phyloP scores from a whole-genome alignment of 2,113 vertebrate species.

The Myiopsitta monachus region DNA sequence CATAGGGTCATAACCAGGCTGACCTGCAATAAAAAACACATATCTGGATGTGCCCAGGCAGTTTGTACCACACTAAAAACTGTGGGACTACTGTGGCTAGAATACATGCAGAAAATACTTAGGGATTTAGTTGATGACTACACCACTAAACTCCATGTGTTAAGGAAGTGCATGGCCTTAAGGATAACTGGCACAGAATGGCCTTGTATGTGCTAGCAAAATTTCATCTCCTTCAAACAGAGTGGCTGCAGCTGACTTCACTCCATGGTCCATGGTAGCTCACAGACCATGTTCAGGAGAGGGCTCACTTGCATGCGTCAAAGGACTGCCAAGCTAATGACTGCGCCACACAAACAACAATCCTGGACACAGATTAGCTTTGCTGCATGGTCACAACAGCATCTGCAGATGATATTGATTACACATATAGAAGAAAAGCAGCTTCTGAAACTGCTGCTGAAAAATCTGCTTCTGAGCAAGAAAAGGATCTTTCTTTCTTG shows the following conservation, averaged over 20 bases:
- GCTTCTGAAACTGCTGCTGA: not conserved
- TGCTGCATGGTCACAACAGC: not conserved
- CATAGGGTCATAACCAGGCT: not conserved
- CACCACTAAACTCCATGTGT: not conserved
- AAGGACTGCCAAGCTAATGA: not conserved
- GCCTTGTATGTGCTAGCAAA: not conserved
- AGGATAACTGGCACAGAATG: too few relatives aligned
- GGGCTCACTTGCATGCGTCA: not conserved
- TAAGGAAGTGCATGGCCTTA: not conserved
- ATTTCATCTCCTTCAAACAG: not conserved
- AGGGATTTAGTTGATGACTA: not conserved
- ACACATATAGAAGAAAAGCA: not conserved
- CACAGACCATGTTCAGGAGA: not conserved
- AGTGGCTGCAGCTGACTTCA: not conserved
- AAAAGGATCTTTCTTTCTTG: not conserved
- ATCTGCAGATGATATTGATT: not conserved
- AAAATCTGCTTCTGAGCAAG: not conserved
- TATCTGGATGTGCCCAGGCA: not conserved
- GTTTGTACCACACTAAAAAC: not conserved
- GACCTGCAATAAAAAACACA: not conserved
- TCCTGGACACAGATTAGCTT: not conserved
- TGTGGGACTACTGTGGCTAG: not conserved
- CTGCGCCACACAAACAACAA: not conserved
- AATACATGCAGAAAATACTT: not conserved
- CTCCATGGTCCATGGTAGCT: not conserved